Conservation (phyloP, 1,140 invertebrate species). For the Maniola jurtina region DNA sequence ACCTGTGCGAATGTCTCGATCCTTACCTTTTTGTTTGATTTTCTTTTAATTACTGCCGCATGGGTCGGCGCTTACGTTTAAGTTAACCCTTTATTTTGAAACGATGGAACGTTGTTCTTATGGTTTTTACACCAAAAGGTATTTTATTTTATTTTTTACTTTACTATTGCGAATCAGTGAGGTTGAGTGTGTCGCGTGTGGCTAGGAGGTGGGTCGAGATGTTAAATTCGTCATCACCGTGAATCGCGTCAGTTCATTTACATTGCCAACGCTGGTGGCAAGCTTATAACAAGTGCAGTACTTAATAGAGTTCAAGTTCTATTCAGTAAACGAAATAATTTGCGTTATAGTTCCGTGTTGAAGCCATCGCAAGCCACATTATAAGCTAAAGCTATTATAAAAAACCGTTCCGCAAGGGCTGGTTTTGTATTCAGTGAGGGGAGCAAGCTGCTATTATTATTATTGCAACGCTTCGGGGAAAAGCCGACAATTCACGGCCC, state of each 20-base stretch:
- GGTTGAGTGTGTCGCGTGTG: conserved; percentile 72
- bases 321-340: conserved; percentile 6
- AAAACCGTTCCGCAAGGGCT: conserved; percentile 38
- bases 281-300: conserved; percentile 14
- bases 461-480: conserved; percentile 72
- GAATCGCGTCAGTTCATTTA: conserved; percentile 30
- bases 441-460: conserved; percentile 67
- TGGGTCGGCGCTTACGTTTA: conserved; percentile 75
- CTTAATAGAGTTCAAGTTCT: neutral
- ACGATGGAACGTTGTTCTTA: conserved; percentile 78
- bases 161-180: conserved; percentile 66
- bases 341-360: neutral
- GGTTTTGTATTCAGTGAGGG: conserved; percentile 42
- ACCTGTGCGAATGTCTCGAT: conserved; percentile 77
- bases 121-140: conserved; percentile 79
- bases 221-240: conserved; percentile 37
- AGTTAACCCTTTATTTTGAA: conserved; percentile 77
- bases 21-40: conserved; percentile 75
- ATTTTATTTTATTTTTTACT: conserved; percentile 78
- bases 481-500: conserved; percentile 68
- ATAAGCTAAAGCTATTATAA: conserved; percentile 17
- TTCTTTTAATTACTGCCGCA: conserved; percentile 74
- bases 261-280: conserved; percentile 31
- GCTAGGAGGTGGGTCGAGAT: conserved; percentile 44
- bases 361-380: neutral